Evolutionary conservation across 2,113 vertebrate genomes (phyloP), one percentile per base, ranked within the genome.

Genomic region (Archilochus colubris): DNA sequence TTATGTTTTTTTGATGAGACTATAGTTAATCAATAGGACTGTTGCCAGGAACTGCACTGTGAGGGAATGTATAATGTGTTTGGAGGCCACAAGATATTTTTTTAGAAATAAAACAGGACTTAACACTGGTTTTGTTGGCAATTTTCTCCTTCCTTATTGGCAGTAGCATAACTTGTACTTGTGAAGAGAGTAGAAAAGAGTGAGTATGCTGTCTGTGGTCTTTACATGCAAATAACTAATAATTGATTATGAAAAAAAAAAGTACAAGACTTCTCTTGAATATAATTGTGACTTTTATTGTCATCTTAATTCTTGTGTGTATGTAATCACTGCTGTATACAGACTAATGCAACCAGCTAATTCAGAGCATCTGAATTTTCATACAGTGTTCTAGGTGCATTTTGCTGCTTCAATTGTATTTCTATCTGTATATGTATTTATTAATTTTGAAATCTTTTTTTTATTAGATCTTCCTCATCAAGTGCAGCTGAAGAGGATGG

Each of bases 381-480:
- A 40, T 40, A 40, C 30, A 19, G 46, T 50, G 36, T n/a, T 55
- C 15, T 14, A 54, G 9, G 67, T 15, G 14, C 2, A 43, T 91
- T 86, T 90, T 70, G 18, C 23, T 92, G 70, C 23, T 75, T 78
- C 70, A 79, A 66, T 90, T 92, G 61, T 7, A 7, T 76, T 23
- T 4, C 36, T 69, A 51, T 66, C 15, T 91, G 0, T 51, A 1
- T 83, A 27, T 38, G 7, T 38, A 7, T 53, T 25, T 48, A 15
- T 94, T 40, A 40, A 40, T 40, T 40, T 40, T 40, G 40, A 40
- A 40, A 94, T 14, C 24, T 91, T 96, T 54, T 87, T 95, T 67
- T 83, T 23, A 46, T 28, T 92, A 99, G 98, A 88, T 98, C 98
- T 63, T 92, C 91, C 72, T 98, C 98, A n/a, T 98, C 99, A 48